Percentiles rank a stretch among this genome's conserved stretches.
Evolutionary conservation across 2,113 vertebrate species (phyloP).

Genomic region (Rousettus leschenaultii): DNA sequence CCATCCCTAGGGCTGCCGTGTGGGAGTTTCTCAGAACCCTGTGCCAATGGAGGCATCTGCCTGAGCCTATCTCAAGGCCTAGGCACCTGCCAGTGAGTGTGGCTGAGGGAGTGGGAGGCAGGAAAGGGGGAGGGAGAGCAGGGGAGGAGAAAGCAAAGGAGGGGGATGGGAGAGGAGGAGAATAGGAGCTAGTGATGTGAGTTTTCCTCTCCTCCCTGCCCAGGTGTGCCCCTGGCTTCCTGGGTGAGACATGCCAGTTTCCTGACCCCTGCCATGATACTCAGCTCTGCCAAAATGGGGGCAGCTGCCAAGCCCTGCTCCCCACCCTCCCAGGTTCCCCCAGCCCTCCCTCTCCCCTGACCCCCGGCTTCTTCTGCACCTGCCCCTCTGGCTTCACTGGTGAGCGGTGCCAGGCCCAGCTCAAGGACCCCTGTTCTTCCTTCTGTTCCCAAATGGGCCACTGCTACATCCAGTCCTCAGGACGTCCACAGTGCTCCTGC

Average conservation of each 20-base stretch:
- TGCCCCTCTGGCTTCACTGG: slow-evolving; percentile 73
- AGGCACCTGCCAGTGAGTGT: slow-evolving; percentile 73
- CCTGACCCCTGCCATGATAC: slow-evolving; percentile 68
- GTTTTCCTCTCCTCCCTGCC: background rate
- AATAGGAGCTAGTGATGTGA: too few relatives aligned
- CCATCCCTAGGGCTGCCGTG: slow-evolving; percentile 65
- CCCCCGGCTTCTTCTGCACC: slow-evolving; percentile 54
- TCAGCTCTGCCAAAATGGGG: slow-evolving; percentile 73
- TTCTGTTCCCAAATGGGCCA: slow-evolving; percentile 73
- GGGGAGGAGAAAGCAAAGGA: too few relatives aligned
- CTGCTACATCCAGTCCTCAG: slow-evolving; percentile 58
- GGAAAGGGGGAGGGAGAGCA: accelerated
- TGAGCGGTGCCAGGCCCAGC: slow-evolving; percentile 42
- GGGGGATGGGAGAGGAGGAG: background rate
- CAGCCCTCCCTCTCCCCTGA: background rate
- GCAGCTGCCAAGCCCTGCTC: slow-evolving; percentile 61
- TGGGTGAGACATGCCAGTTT: slow-evolving; percentile 74
- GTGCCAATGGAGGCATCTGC: slow-evolving; percentile 76
- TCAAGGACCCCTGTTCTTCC: slow-evolving; percentile 62
- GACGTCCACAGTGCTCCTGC: slow-evolving; percentile 71
- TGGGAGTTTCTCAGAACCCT: slow-evolving; percentile 29
- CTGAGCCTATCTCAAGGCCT: slow-evolving; percentile 21
- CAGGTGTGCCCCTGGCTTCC: slow-evolving; percentile 74
- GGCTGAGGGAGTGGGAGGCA: background rate
- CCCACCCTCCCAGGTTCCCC: background rate